A percentile compares a stretch with the other conserved stretches of the same genome.
These are phyloP conservation scores for Onthophagus sagittarius DNA, from an alignment of 2,888 invertebrate genomes.

Conservation along the genomic window DNA sequence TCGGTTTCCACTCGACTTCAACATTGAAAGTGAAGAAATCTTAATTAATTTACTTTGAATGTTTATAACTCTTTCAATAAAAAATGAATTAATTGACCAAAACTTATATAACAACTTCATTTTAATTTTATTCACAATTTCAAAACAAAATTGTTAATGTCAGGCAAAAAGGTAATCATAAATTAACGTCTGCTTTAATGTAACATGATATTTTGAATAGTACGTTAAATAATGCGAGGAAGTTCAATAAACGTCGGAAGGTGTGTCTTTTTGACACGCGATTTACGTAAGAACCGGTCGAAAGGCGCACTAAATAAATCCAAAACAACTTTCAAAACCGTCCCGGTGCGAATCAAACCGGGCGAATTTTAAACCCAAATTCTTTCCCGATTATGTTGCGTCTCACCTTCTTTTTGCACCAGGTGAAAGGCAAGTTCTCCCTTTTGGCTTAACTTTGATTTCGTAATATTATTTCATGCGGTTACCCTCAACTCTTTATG, in stretches of 20 bases:
- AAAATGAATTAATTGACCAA: no score
- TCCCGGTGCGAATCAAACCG: not conserved
- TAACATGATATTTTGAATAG: no score
- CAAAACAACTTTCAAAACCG: not conserved
- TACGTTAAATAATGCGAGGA: not conserved
- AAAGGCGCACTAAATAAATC: not conserved
- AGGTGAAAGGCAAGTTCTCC: not conserved
- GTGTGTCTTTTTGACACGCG: not conserved
- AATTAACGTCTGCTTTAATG: no score
- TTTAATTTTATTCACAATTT: no score
- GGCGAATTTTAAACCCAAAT: not conserved
- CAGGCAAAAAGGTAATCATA: no score
- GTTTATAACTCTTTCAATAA: no score
- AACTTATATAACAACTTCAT: no score
- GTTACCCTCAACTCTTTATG: not conserved
- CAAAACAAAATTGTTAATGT: no score
- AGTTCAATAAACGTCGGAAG: not conserved
- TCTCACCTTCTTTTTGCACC: not conserved
- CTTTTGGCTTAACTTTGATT: not conserved
- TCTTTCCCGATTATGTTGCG: not conserved
- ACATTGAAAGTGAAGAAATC: no score
- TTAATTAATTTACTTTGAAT: no score
- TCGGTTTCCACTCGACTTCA: no score
- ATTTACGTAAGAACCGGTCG: not conserved
- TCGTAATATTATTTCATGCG: not conserved